These are phyloP conservation scores for Tetrapedia diversipes DNA, from an alignment of 2,888 invertebrate genomes.

Conservation along the genomic window DNA sequence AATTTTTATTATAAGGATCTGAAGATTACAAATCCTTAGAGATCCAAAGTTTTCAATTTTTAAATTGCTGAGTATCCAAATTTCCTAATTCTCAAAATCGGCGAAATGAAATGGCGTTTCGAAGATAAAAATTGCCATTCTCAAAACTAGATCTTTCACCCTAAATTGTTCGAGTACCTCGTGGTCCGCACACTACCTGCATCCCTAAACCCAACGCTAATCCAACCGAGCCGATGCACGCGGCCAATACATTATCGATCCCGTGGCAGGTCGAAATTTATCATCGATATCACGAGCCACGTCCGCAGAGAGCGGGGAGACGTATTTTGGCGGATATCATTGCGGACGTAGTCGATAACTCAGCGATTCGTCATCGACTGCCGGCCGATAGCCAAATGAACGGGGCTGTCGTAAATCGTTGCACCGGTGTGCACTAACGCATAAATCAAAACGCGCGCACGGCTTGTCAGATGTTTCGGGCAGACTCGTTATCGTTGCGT, in stretches of 20 bases:
- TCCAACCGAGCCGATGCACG: slow-evolving; percentile 18
- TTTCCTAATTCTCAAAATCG: too few relatives aligned
- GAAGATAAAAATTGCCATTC: too few relatives aligned
- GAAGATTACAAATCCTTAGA: too few relatives aligned
- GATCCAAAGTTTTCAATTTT: neutral
- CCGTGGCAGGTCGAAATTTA: slow-evolving; percentile 54
- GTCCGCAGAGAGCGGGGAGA: slow-evolving; percentile 6
- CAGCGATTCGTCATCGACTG: slow-evolving; percentile 68
- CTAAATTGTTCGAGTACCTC: too few relatives aligned
- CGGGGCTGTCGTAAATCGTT: slow-evolving; percentile 65
- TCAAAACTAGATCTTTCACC: too few relatives aligned
- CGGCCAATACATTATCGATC: slow-evolving; percentile 43
- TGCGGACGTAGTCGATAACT: slow-evolving; percentile 66
- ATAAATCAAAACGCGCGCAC: slow-evolving; percentile 64
- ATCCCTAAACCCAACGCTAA: neutral
- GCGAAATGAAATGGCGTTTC: too few relatives aligned
- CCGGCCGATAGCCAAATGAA: slow-evolving; percentile 66
- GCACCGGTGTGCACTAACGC: slow-evolving; percentile 63
- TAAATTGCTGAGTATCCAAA: neutral
- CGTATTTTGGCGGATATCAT: slow-evolving; percentile 68
- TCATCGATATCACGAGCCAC: slow-evolving; percentile 38
- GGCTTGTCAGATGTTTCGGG: slow-evolving; percentile 63
- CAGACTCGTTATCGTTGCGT: slow-evolving; percentile 64
- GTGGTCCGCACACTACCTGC: too few relatives aligned
- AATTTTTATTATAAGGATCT: too few relatives aligned